Evolutionary conservation across 2,888 invertebrate species (phyloP).

Genomic region (Stenotaenia linearis): DNA sequence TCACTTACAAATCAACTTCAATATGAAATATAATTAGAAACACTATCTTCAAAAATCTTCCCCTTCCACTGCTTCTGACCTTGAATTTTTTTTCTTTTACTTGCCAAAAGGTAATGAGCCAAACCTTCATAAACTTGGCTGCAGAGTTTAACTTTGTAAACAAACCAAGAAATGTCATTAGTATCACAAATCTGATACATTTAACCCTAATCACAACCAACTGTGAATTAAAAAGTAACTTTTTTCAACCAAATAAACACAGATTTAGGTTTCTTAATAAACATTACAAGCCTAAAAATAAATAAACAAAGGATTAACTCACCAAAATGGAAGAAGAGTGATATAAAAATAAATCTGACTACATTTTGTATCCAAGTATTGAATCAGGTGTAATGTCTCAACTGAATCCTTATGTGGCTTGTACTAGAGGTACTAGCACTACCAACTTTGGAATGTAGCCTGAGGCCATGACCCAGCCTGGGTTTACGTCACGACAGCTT

Average conservation of each 20-base stretch:
- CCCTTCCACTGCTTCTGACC: not conserved
- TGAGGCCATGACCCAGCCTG: slow-evolving; percentile 2
- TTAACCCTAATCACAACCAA: too few species aligned
- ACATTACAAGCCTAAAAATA: too few species aligned
- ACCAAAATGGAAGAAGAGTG: too few species aligned
- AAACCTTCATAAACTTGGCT: not conserved
- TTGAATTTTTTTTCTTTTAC: not conserved
- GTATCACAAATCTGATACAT: not conserved
- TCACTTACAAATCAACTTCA: not conserved
- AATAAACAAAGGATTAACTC: too few species aligned
- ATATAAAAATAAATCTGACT: not conserved
- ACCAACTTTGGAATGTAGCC: slow-evolving; percentile 2
- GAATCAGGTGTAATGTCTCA: not conserved
- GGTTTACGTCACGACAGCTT: not conserved
- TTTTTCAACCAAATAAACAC: not conserved
- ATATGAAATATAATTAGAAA: slow-evolving; percentile 1
- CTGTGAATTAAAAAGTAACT: too few species aligned
- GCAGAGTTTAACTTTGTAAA: not conserved
- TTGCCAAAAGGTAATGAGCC: not conserved
- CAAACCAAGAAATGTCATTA: not conserved
- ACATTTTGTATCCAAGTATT: not conserved
- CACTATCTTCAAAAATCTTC: not conserved
- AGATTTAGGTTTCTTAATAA: too few species aligned
- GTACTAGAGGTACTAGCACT: not conserved
- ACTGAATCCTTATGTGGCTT: not conserved